Conservation (phyloP, 2,888 invertebrate species). For the Leptinotarsa tumamoca region DNA sequence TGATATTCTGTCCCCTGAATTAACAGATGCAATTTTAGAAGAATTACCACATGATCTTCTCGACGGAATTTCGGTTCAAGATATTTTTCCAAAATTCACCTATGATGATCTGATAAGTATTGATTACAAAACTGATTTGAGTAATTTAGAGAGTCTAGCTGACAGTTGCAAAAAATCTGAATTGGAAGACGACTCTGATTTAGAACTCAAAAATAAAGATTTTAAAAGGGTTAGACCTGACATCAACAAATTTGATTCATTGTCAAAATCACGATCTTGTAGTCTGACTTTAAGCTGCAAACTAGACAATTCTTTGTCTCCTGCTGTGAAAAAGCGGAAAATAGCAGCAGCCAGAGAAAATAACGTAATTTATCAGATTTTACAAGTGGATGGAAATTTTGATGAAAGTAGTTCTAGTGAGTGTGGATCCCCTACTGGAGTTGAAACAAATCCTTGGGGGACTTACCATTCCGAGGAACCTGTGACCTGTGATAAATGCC, state of each 20-base stretch:
- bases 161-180: constrained; percentile 61
- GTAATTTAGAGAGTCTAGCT: constrained; percentile 54
- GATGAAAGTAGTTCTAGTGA: constrained; percentile 69
- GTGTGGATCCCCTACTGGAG: constrained; percentile 61
- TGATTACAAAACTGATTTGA: constrained; percentile 68
- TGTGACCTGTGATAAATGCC: constrained; percentile 89
- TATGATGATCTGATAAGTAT: constrained; percentile 76
- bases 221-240: constrained; percentile 77
- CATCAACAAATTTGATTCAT: constrained; percentile 67
- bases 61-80: constrained; percentile 88
- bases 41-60: constrained; percentile 85
- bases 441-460: constrained; percentile 56
- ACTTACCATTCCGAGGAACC: constrained; percentile 74
- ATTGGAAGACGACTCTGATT: constrained; percentile 71
- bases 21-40: constrained; percentile 88
- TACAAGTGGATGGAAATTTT: constrained; percentile 71
- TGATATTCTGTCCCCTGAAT: constrained; percentile 85
- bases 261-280: constrained; percentile 67
- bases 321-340: constrained; percentile 78
- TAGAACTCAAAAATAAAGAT: constrained; percentile 68
- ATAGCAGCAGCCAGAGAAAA: constrained; percentile 61
- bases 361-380: constrained; percentile 65
- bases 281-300: constrained; percentile 79
- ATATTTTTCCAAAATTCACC: constrained; percentile 80
- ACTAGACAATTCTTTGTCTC: constrained; percentile 73